Base-by-base conservation (phyloP, 2,888 invertebrate genomes). In the Beris morrisii region DNA sequence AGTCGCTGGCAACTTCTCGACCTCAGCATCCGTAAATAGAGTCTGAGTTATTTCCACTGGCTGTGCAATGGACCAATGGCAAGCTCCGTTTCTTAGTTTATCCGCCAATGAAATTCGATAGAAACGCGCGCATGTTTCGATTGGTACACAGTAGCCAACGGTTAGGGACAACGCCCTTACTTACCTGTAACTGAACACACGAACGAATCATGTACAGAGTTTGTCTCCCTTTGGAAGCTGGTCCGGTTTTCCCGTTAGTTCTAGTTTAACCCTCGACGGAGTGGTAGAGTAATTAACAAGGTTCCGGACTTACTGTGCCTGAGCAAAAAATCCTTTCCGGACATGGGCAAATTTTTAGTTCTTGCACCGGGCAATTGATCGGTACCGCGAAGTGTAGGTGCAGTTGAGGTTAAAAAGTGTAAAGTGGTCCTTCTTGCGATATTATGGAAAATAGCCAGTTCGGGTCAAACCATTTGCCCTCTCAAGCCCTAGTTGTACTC, bases 361-460 rank as follows among this genome's bases (percentile, higher is more conserved):
- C 6, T 2, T 15, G n/a, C 46, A 61, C 38, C 38, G 61, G 32
- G 13, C 22, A 50, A 61, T 61, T 61, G 50, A 61, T 48, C 50
- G 13, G 61, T 50, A 15, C 31, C 61, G 61, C 15, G 32, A 55
- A 64, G 65, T 65, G 65, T 53, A 61, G 61, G n/a, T 63, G 45
- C 43, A 38, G 22, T 45, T 59, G 38, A 15, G 56, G 30, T 32
- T 46, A 46, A 57, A 58, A 32, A 55, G 61, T 61, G 61, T 32
- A 31, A 61, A 54, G 65, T 43, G 54, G 32, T 32, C 7, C 44
- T 58, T 64, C 31, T 46, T 7, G 44, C 44, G 15, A 30, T 64
- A 77, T 76, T 82, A 89, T 89, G 89, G 89, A 89, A 83, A 89
- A 89, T 82, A 88, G 88, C 79, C 86, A 88, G 73, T 89, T 88